Base-by-base conservation (phyloP, 2,113 vertebrate genomes). In the Tringa solitaria region DNA sequence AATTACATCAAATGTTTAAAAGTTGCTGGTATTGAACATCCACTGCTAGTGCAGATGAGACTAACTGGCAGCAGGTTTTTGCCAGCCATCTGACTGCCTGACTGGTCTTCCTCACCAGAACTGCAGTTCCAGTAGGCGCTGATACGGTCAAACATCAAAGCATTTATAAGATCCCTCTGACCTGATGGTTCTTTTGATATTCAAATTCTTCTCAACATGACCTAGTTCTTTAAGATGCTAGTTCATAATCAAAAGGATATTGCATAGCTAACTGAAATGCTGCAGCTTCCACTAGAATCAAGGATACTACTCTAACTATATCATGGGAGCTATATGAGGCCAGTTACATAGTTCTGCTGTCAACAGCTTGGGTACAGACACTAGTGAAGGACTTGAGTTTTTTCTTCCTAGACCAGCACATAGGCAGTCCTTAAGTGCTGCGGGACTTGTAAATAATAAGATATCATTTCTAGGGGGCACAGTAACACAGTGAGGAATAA, bases 291-390 rank as follows among this genome's bases (percentile, higher is more conserved):
- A 30, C 41, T 35, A 45, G 17, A 77, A 45, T 32, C 39, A 72
- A 60, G 57, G 32, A 70, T 30, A 65, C 8, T 54, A 8, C 13
- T 57, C 18, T 51, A 63, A 33, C 16, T 57, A 41, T 8, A 6
- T 41, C 26, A 75, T 9, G 11, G 16, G n/a, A 84, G 22, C 30
- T 35, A 8, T 22, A 76, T 2, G 27, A 68, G 27, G 61, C 17
- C 53, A 68, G 35, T 43, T 35, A 39, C 3, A 0, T 8, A 45
- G 60, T 65, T 84, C 51, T 84, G 57, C 19, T 51, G 19, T 67
- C 22, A 46, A 48, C 2, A 1, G 30, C 16, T 33, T 63, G 4
- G 8, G 21, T 41, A 46, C 2, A 73, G 24, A 57, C 2, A 1
- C 18, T 46, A 46, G 26, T 12, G 28, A 63, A 73, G 16, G 43